These are phyloP conservation scores for Tholera decimalis DNA, from an alignment of 2,888 invertebrate species.

Conservation along the genomic window DNA sequence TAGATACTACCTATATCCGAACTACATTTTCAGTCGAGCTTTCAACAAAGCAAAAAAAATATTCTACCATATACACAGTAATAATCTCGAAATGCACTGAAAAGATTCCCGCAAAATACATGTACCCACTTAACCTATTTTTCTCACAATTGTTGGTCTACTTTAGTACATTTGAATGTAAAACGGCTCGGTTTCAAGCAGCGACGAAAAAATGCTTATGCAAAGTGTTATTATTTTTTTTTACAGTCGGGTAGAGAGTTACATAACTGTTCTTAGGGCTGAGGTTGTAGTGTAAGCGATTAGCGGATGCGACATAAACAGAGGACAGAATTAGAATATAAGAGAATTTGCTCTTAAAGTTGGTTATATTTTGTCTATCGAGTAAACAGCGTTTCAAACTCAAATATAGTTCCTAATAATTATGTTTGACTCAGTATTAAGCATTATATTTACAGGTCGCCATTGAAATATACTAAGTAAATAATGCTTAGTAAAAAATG, in stretches of 20 bases:
- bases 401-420: too few relatives aligned
- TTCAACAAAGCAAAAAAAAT: conserved; percentile 3
- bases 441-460: too few relatives aligned
- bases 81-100: conserved; percentile 50
- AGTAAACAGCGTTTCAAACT: too few relatives aligned
- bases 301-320: conserved; percentile 6
- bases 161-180: conserved; percentile 79
- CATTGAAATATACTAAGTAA: too few relatives aligned
- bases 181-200: conserved; percentile 73
- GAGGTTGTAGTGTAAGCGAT: conserved; percentile 69
- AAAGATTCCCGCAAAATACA: conserved; percentile 63
- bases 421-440: too few relatives aligned
- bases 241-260: conserved; percentile 71
- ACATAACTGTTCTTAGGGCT: conserved; percentile 69
- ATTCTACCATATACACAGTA: conserved; percentile 11
- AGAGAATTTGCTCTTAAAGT: too few relatives aligned
- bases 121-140: conserved; percentile 76
- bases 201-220: conserved; percentile 88
- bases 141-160: conserved; percentile 69
- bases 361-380: too few relatives aligned
- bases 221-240: conserved; percentile 90
- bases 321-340: too few relatives aligned
- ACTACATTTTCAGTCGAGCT: not conserved
- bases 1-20: not conserved
- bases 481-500: too few relatives aligned